phyloP scores from a whole-genome alignment of 2,113 vertebrate genomes.

The Alligator sinensis region DNA sequence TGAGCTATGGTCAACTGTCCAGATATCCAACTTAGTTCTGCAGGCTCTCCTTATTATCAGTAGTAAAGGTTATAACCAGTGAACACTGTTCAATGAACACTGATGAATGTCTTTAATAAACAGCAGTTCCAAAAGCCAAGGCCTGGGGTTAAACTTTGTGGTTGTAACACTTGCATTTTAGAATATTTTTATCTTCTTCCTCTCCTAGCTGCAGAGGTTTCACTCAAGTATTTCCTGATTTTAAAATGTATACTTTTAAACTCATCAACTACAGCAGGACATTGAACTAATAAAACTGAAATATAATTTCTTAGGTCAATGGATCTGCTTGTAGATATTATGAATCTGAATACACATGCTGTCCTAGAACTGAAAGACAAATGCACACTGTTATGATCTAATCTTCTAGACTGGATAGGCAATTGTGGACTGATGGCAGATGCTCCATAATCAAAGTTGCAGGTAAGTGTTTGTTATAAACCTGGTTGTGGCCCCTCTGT shows the following conservation, averaged over 20 bases:
- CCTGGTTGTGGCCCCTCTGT: neutral
- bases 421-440: neutral
- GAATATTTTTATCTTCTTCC: neutral
- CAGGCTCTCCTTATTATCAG: neutral
- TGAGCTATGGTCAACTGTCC: neutral
- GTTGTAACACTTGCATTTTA: neutral
- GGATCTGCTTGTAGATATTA: neutral
- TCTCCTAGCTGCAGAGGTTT: neutral
- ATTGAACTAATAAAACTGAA: neutral
- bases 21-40: neutral
- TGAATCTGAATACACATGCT: neutral
- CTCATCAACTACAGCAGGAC: neutral
- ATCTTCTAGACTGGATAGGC: neutral
- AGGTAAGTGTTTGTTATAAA: accelerated
- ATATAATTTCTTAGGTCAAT: neutral
- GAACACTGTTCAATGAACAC: neutral
- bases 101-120: neutral
- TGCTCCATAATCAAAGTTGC: neutral
- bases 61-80: neutral
- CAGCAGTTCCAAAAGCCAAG: neutral
- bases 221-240: neutral
- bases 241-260: neutral
- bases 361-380: neutral
- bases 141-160: neutral
- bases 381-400: neutral